Evolutionary conservation across 2,113 vertebrate species (phyloP).

Genomic region (Chaenogobius annularis): DNA sequence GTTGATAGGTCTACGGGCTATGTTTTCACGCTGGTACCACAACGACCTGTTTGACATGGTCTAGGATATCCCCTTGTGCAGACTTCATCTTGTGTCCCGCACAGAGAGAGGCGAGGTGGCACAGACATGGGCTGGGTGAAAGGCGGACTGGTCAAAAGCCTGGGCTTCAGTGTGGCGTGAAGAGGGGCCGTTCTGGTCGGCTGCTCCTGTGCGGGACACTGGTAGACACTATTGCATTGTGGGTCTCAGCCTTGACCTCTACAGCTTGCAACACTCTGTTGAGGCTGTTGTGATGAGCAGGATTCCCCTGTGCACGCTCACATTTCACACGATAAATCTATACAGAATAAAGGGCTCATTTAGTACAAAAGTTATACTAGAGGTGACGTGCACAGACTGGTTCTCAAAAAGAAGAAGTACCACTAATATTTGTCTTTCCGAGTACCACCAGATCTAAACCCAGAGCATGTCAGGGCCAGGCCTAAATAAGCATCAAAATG

Average conservation of each 20-base stretch:
- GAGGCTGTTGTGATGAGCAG: constrained; percentile 52
- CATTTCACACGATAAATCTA: background rate
- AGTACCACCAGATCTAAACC: too few species aligned
- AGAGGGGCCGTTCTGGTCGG: constrained; percentile 61
- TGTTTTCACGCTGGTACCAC: constrained; percentile 35
- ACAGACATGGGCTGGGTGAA: background rate
- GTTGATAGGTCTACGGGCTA: constrained; percentile 38
- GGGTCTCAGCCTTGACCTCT: constrained; percentile 58
- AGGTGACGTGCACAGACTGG: too few species aligned
- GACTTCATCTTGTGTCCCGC: constrained; percentile 23
- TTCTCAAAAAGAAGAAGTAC: too few species aligned
- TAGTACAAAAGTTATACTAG: too few species aligned
- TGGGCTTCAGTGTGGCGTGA: constrained; percentile 39
- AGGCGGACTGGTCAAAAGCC: constrained; percentile 19
- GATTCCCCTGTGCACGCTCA: constrained; percentile 15
- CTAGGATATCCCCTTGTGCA: constrained; percentile 16
- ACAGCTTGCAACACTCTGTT: constrained; percentile 43
- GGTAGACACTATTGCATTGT: constrained; percentile 52
- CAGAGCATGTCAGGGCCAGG: too few species aligned
- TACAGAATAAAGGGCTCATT: background rate
- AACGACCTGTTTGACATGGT: constrained; percentile 25
- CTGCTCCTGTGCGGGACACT: constrained; percentile 55
- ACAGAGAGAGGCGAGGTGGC: background rate
- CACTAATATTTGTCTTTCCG: too few species aligned
- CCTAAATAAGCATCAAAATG: too few species aligned